Base-by-base conservation (phyloP, 1,140 invertebrate species). In the Arctopsyche grandis region DNA sequence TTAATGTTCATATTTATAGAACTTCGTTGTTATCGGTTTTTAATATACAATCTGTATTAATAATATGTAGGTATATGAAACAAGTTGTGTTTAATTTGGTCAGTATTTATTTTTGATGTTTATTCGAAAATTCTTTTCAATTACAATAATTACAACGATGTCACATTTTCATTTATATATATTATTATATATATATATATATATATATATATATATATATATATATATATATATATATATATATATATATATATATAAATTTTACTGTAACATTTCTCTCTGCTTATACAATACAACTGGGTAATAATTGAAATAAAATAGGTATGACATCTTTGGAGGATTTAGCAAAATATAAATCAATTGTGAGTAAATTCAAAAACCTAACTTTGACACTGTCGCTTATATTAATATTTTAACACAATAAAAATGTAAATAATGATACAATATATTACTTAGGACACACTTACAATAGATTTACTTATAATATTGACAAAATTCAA, bases 61-160 rank as follows among this genome's bases (percentile, higher is more conserved):
- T 4, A 38, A 38, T 38, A 38, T 4, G 29, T 38, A 38, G 3
- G 7, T 38, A 58, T 75, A 58, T 5, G 48, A 26, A 75, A 19
- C 29, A 74, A 46, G n/a, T 48, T 26, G 56, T 16, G 12, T 24
- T 48, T 24, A 14, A 29, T 48, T 21, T 38, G 48, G 48, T 73
- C 48, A 43, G 24, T 75, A 75, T 58, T 75, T 75, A 75, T 75
- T 75, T 58, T 75, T 48, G 52, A 56, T 75, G 58, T 14, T 24
- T 60, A 60, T 60, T 60, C n/a, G 19, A 60, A 60, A 60, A 60
- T 38, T 38, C 29, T 38, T 38, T 38, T 38, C 29, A 38, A 38
- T 38, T 43, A 71, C n/a, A 38, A 38, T 14, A 19, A 29, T 24
- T 38, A 38, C 29, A 14, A 71, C 4, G 9, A 66, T 9, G 43